Evolutionary conservation across 2,113 vertebrate genomes (phyloP).

Genomic region (Jaculus jaculus): DNA sequence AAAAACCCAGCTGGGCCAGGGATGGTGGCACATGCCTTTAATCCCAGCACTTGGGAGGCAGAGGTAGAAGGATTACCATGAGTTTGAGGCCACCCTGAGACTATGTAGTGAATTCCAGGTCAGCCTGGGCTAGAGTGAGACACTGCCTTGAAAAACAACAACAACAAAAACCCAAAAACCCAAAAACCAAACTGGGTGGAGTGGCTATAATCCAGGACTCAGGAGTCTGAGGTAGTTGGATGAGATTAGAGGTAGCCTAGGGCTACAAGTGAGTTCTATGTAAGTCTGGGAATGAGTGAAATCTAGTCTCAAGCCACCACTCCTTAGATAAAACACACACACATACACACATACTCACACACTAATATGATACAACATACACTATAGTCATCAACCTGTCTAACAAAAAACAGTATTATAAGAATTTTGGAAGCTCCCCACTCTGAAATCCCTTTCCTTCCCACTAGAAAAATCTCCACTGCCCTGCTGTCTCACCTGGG

Average conservation of each 20-base stretch:
- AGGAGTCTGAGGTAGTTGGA: background rate
- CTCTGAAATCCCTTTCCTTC: background rate
- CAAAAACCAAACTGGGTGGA: no score
- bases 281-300: background rate
- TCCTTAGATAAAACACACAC: background rate
- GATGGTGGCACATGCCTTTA: no score
- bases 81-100: no score
- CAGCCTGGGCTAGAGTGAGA: no score
- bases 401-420: background rate
- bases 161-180: no score
- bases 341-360: background rate
- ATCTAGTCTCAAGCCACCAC: background rate
- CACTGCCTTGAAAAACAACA: no score
- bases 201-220: background rate
- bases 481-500: background rate
- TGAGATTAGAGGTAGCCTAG: background rate
- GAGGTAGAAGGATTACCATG: no score
- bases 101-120: no score
- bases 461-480: background rate
- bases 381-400: background rate
- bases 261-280: background rate
- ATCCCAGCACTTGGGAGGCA: no score
- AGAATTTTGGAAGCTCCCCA: background rate
- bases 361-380: background rate
- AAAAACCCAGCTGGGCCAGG: no score